Base-by-base conservation (phyloP, 2,888 invertebrate species). In the Rapana venosa region DNA sequence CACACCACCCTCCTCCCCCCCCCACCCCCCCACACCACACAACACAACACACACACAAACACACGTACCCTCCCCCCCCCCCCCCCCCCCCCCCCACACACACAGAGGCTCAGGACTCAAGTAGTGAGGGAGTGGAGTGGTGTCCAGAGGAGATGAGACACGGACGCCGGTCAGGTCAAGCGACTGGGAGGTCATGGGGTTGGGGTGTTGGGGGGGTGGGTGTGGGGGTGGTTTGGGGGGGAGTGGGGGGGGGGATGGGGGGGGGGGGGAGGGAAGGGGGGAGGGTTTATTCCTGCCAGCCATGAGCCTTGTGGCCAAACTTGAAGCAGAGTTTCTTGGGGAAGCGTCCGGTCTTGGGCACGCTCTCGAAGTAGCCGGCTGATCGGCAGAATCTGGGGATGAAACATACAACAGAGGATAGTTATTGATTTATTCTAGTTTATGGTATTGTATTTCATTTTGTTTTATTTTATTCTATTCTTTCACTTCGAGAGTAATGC, bases 241-340 rank as follows among this genome's bases (percentile, higher is more conserved):
- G 35, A 17, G 35, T 4, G 79, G 17, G 32, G 17, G 32, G 0
- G 20, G 79, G 2, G 15, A 20, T 1, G 79, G 79, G 79, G 17
- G 35, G 0, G 79, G 35, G 32, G 11, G 35, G 58, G 17, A 11
- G 84, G 84, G 47, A 4, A 22, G 15, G 22, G 30, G 4, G n/a
- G 66, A 11, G 70, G 15, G 70, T 88, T 84, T 88, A 92, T 11
- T 91, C 90, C 74, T 92, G 92, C 97, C 98, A 98, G 92, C 97
- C 97, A 56, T 97, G 97, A 1, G 98, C 98, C 92, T 97, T 98
- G 91, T 97, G 97, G 30, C 95, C 95, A 92, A 95, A 95, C 92
- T 94, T 93, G 93, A 95, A 95, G 91, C 95, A 94, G 87, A 95
- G 93, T 93, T 95, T 95, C 93, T 94, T 95, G 74, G 94, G 94